Percentiles rank a stretch among this genome's conserved stretches.
Evolutionary conservation across 2,113 vertebrate genomes (phyloP).

Genomic region (Megaptera novaeangliae): DNA sequence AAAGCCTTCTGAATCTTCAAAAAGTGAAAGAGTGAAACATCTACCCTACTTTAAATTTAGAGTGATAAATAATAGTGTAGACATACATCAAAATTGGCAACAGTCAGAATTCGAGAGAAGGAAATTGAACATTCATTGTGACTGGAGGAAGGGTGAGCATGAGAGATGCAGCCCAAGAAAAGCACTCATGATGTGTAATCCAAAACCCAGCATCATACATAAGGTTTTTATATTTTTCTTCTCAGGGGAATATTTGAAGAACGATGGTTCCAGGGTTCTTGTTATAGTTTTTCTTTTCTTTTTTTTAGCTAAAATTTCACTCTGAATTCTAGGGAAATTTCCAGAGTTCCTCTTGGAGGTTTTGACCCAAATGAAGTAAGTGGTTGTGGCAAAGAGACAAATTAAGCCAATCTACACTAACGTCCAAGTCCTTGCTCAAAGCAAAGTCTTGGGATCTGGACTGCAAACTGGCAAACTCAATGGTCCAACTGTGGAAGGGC

Average conservation of each 20-base stretch:
- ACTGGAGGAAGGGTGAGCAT: not conserved
- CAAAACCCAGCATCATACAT: not conserved
- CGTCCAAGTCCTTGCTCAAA: not conserved
- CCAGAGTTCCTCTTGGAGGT: not conserved
- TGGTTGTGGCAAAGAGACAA: not conserved
- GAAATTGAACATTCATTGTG: not conserved
- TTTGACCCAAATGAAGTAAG: not conserved
- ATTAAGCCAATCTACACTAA: not conserved
- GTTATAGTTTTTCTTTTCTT: not conserved
- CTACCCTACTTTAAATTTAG: not conserved
- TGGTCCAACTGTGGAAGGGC: not conserved
- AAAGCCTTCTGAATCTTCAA: slow-evolving; percentile 10
- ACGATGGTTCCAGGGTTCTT: not conserved
- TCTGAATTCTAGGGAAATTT: not conserved
- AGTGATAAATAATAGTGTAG: slow-evolving; percentile 1
- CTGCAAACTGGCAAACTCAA: not conserved
- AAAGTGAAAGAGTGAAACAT: not conserved
- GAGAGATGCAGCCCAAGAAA: not conserved
- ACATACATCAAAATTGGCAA: not conserved
- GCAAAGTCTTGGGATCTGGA: not conserved
- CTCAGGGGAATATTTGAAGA: not conserved
- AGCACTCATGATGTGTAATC: not conserved
- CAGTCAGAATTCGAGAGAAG: not conserved
- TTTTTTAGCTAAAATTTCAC: slow-evolving; percentile 4
- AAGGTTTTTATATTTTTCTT: not conserved